A percentile compares a stretch with the other conserved stretches of the same genome.
Conservation (phyloP, 1,140 invertebrate species). For the Semibalanus balanoides region DNA sequence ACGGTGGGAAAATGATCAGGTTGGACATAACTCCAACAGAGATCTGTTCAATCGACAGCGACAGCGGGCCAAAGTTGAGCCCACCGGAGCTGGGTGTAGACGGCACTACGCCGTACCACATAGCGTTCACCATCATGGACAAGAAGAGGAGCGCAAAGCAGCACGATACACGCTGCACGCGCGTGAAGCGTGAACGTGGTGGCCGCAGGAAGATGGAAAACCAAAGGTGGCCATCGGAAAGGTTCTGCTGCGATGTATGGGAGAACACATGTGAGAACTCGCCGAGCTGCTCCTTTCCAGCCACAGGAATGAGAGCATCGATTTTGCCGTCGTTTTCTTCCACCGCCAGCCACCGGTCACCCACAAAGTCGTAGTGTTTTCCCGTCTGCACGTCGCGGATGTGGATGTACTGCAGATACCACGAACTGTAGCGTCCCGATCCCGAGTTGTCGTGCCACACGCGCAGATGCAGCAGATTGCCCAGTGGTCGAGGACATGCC, state of each 20-base stretch:
- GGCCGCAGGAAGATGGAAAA: constrained; percentile 40
- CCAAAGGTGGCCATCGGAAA: constrained; percentile 41
- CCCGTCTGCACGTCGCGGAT: constrained; percentile 39
- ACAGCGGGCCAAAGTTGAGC: not conserved
- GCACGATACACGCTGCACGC: constrained; percentile 36
- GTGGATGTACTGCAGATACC: constrained; percentile 38
- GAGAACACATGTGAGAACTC: constrained; percentile 36
- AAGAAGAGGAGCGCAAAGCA: constrained; percentile 38
- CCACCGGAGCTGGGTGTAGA: not conserved
- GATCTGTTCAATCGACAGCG: constrained; percentile 19
- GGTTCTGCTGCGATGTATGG: constrained; percentile 31
- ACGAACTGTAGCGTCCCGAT: constrained; percentile 34
- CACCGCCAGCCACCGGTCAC: constrained; percentile 39
- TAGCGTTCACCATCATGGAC: constrained; percentile 40
- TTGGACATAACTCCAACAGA: constrained; percentile 30
- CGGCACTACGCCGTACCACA: constrained; percentile 21
- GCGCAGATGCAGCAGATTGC: constrained; percentile 35
- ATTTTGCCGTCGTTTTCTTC: constrained; percentile 42
- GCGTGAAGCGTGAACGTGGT: constrained; percentile 35
- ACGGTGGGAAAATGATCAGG: constrained; percentile 37
- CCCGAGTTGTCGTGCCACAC: constrained; percentile 45
- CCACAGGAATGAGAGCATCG: constrained; percentile 36
- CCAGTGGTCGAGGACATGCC: constrained; percentile 28
- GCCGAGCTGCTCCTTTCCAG: constrained; percentile 31
- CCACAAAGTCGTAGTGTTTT: constrained; percentile 37